Conservation (phyloP, 1,140 invertebrate species). For the Stegodyphus mimosarum region DNA sequence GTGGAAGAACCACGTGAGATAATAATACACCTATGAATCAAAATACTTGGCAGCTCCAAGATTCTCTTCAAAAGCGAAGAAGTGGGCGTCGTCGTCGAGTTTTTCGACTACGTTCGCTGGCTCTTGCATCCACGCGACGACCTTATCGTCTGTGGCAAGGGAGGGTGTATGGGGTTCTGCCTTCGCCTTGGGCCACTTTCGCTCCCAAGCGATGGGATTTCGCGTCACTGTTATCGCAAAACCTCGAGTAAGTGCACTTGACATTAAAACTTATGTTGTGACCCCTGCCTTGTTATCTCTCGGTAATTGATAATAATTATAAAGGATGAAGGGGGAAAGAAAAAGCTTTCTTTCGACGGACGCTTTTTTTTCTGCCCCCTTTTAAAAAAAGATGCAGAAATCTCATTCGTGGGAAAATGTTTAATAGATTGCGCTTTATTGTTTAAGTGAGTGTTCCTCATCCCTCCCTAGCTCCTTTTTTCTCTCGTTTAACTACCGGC, state of each 20-base stretch:
- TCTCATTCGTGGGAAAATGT: slow-evolving; percentile 31
- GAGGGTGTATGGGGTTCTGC: no score
- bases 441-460: slow-evolving; percentile 6
- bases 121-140: no score
- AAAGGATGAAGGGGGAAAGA: background rate
- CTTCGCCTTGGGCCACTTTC: no score
- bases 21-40: no score
- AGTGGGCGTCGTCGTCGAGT: no score
- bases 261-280: slow-evolving; percentile 40
- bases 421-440: slow-evolving; percentile 22
- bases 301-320: slow-evolving; percentile 54
- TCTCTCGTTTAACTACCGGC: no score
- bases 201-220: background rate
- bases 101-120: no score
- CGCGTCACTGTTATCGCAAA: slow-evolving; percentile 21
- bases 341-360: slow-evolving; percentile 9
- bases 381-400: background rate
- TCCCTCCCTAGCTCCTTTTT: background rate
- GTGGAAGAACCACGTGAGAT: no score
- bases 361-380: background rate
- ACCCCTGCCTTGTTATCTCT: slow-evolving; percentile 49
- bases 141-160: no score
- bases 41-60: no score
- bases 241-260: slow-evolving; percentile 34
- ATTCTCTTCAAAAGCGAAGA: no score